These are phyloP conservation scores for Siniperca scherzeri DNA, from an alignment of 2,797 vertebrate species.

Conservation along the genomic window DNA sequence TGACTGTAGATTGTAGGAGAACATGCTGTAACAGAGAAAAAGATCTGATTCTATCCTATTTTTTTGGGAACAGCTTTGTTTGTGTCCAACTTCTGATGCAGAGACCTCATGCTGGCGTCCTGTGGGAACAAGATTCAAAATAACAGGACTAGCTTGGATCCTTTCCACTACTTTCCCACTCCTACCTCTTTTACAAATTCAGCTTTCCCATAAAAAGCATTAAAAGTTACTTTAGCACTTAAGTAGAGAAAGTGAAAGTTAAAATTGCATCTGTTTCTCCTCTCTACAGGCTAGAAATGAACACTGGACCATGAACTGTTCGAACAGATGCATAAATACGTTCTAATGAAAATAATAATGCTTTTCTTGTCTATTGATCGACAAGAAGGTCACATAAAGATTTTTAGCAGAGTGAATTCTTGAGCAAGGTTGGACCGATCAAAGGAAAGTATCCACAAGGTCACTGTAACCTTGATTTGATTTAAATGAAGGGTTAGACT, in stretches of 20 bases:
- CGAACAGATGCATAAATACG: neutral
- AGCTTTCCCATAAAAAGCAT: constrained; percentile 53
- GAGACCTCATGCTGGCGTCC: constrained; percentile 35
- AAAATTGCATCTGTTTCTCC: constrained; percentile 27
- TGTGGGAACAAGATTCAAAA: constrained; percentile 54
- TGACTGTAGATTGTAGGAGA: neutral
- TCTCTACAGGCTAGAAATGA: neutral
- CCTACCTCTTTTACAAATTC: constrained; percentile 55
- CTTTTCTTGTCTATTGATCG: neutral
- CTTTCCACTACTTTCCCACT: constrained; percentile 62
- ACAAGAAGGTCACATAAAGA: neutral
- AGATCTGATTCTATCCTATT: neutral
- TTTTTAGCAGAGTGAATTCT: neutral
- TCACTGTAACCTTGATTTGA: neutral
- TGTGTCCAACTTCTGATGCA: constrained; percentile 31
- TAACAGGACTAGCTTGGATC: constrained; percentile 41
- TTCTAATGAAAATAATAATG: neutral
- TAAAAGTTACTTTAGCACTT: constrained; percentile 12
- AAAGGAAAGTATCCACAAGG: neutral
- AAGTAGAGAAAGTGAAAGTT: constrained; percentile 33
- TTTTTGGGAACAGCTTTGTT: constrained; percentile 20
- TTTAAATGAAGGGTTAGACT: neutral
- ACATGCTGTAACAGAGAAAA: neutral
- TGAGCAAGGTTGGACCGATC: neutral
- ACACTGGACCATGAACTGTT: neutral